Evolutionary conservation across 2,888 invertebrate species (phyloP).

Genomic region (Troides helena): DNA sequence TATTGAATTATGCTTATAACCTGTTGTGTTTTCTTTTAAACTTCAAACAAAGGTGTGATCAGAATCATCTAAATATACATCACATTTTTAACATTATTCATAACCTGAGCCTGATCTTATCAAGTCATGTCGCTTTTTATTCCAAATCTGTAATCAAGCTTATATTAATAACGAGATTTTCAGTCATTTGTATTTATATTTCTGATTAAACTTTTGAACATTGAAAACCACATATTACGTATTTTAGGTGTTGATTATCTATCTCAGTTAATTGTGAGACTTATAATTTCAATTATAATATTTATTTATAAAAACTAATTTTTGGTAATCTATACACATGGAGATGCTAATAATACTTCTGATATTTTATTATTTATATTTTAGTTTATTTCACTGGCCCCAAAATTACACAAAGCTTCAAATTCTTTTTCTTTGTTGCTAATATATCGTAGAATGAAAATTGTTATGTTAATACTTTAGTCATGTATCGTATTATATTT

Average conservation of each 20-base stretch:
- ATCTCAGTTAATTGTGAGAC: not conserved
- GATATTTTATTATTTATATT: not conserved
- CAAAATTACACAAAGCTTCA: not conserved
- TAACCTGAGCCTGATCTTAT: not conserved
- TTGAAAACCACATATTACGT: no score
- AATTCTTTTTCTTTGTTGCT: not conserved
- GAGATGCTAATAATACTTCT: not conserved
- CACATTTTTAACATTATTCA: not conserved
- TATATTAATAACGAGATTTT: not conserved
- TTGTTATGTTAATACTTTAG: conserved; percentile 1
- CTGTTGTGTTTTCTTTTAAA: not conserved
- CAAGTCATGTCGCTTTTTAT: not conserved
- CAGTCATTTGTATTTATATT: not conserved
- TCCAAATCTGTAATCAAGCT: not conserved
- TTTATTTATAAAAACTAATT: not conserved
- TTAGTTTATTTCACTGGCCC: not conserved
- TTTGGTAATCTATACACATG: not conserved
- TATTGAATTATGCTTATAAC: not conserved
- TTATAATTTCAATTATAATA: not conserved
- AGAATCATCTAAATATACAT: not conserved
- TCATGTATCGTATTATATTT: not conserved
- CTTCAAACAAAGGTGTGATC: not conserved
- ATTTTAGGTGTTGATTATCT: not conserved
- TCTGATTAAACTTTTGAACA: not conserved
- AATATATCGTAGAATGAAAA: conserved; percentile 2